Evolutionary conservation across 2,888 invertebrate genomes (phyloP).

Genomic region (Petrophora chlorosata): DNA sequence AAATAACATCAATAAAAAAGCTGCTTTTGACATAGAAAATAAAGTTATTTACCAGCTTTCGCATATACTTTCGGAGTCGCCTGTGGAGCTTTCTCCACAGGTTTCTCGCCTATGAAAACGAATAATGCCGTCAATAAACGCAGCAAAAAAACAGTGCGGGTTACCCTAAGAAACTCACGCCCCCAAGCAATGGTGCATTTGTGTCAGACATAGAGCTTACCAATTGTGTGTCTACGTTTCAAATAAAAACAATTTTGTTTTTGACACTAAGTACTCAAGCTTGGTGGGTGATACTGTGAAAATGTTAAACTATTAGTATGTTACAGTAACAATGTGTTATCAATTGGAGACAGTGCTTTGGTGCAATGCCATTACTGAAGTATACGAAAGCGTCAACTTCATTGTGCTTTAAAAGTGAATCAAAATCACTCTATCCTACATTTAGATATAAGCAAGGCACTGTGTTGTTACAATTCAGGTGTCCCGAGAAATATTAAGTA

Average conservation of each 20-base stretch:
- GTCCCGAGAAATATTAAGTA: no score
- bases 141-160: slow-evolving; percentile 13
- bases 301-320: neutral
- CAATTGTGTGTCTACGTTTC: slow-evolving; percentile 10
- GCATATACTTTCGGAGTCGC: slow-evolving; percentile 21
- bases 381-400: neutral
- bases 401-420: no score
- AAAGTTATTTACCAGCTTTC: slow-evolving; percentile 16
- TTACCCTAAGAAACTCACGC: slow-evolving; percentile 3
- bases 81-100: slow-evolving; percentile 24
- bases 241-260: neutral
- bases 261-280: slow-evolving; percentile 9
- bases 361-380: slow-evolving; percentile 5
- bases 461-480: no score
- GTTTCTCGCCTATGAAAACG: slow-evolving; percentile 22
- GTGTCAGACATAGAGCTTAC: neutral
- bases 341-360: slow-evolving; percentile 4
- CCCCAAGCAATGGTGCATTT: slow-evolving; percentile 15
- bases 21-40: slow-evolving; percentile 7
- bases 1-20: slow-evolving; percentile 8
- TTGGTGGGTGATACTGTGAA: slow-evolving; percentile 22
- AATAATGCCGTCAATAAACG: slow-evolving; percentile 14
- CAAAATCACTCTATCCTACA: no score
- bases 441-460: no score
- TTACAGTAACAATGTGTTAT: neutral